Percentiles rank a stretch among this genome's conserved stretches.
phyloP scores from a whole-genome alignment of 2,113 vertebrate genomes.

The Drymodes brunneopygia region DNA sequence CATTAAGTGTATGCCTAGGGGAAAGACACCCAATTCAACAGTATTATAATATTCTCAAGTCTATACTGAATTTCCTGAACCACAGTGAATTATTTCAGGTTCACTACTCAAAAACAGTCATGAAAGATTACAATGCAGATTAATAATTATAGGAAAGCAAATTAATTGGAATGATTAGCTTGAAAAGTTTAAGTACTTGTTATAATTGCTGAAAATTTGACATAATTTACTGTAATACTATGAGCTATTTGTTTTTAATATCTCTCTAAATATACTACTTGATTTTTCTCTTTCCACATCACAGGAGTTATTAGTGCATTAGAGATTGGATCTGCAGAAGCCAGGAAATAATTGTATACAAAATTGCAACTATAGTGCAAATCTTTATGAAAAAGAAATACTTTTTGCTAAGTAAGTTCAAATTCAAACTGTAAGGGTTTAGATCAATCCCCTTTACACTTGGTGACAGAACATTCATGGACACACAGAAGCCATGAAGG shows the following conservation, averaged over 20 bases:
- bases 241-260: not conserved
- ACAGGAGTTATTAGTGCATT: not conserved
- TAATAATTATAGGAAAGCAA: not conserved
- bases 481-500: not conserved
- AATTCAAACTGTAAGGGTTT: not conserved
- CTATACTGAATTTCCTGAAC: not conserved
- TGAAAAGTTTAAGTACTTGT: not conserved
- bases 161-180: not conserved
- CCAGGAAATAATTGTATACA: not conserved
- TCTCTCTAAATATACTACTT: not conserved
- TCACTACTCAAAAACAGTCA: not conserved
- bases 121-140: not conserved
- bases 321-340: not conserved
- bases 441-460: not conserved
- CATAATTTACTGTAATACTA: not conserved
- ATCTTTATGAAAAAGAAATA: not conserved
- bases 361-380: not conserved
- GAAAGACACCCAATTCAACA: not conserved
- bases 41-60: not conserved
- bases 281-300: not conserved
- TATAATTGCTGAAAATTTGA: not conserved
- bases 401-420: not conserved
- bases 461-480: not conserved
- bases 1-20: not conserved
- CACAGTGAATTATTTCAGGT: not conserved